These are phyloP conservation scores for Papilio machaon DNA, from an alignment of 1,140 invertebrate species.

Conservation along the genomic window DNA sequence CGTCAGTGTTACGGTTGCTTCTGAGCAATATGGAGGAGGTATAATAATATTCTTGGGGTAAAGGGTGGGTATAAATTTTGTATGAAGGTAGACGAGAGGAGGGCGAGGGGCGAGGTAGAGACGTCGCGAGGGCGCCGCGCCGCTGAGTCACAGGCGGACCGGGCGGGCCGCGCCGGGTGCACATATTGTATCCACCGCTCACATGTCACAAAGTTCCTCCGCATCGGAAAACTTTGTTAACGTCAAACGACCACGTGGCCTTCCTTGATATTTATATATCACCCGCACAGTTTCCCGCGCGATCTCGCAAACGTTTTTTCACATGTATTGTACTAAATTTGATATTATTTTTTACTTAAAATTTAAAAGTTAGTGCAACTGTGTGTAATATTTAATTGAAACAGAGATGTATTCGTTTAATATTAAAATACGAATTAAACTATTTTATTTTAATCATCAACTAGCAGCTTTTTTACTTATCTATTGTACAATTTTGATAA, in stretches of 20 bases:
- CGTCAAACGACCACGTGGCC: slow-evolving; percentile 79
- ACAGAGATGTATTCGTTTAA: too few relatives aligned
- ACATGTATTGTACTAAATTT: background rate
- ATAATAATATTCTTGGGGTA: slow-evolving; percentile 72
- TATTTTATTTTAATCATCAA: too few relatives aligned
- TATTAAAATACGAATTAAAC: too few relatives aligned
- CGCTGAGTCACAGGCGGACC: slow-evolving; percentile 72
- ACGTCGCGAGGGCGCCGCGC: slow-evolving; percentile 74
- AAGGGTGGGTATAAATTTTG: slow-evolving; percentile 81
- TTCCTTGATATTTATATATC: slow-evolving; percentile 69
- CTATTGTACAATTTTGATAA: too few relatives aligned
- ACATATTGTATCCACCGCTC: slow-evolving; percentile 80
- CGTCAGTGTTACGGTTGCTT: slow-evolving; percentile 56
- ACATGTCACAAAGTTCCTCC: slow-evolving; percentile 81
- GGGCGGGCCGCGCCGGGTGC: slow-evolving; percentile 43
- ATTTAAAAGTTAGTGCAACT: background rate
- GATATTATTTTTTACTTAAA: background rate
- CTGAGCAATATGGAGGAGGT: slow-evolving; percentile 43
- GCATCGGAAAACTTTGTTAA: slow-evolving; percentile 81
- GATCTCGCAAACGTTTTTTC: slow-evolving; percentile 48
- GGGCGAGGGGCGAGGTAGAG: slow-evolving; percentile 74
- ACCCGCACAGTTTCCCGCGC: slow-evolving; percentile 64
- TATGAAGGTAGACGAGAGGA: slow-evolving; percentile 79
- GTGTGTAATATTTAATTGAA: background rate
- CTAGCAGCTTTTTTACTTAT: too few relatives aligned